Evolutionary conservation across 2,888 invertebrate species (phyloP), one percentile per base, ranked within the genome.

Genomic region (Orthosia incerta): DNA sequence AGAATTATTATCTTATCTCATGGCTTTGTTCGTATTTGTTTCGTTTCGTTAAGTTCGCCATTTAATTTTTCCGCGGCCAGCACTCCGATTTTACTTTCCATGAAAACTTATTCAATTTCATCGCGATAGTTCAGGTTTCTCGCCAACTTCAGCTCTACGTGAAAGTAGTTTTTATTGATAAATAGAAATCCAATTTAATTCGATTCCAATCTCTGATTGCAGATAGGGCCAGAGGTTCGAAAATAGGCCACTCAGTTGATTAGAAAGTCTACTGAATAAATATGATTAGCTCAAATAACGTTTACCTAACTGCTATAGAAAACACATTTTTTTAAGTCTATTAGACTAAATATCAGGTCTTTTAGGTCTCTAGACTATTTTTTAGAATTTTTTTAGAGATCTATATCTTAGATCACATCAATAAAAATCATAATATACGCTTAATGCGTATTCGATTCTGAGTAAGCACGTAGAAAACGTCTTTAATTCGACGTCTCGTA

Each of bases 151-250:
- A 51, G 26, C 31, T 69, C 23, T 50, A 69, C 31, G 23, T 66
- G 55, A 70, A 76, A 70, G 46, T 62, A 63, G 50, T 18, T 71
- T 70, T 64, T 76, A 76, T 71, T 64, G 82, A 77, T 77, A 71
- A 71, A 82, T 71, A 67, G 67, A 82, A 76, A 67, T 64, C 20
- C 67, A 82, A 76, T 82, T 81, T 79, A 70, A 69, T 79, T 76
- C 45, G 79, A 79, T 81, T 55, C 23, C 66, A 53, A 80, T 67
- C 61, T 60, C n/a, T 50, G 80, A 60, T 68, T 53, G 26, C 53
- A 53, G 48, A 61, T 50, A 63, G 16, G 23, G 16, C 12, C 4
- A 26, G 23, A 13, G 26, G 51, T 66, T 63, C 16, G n/a, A 63
- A 79, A 70, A 76, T 63, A 63, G 53, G 57, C 55, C 57, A 66